Conservation (phyloP, 2,797 vertebrate species). For the Helicolenus hilgendorfi region DNA sequence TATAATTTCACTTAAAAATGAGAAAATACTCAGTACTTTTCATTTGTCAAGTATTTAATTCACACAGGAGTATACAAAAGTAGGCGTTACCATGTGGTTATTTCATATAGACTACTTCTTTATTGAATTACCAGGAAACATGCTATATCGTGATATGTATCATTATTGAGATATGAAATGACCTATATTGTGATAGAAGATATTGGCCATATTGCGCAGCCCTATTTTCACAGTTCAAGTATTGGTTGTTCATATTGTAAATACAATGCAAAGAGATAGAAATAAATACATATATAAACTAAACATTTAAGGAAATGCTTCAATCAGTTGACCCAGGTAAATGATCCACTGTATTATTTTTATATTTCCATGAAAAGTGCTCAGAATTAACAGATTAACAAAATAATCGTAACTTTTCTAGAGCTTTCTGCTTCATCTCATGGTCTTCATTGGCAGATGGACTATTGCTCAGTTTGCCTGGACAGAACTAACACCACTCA, state of each 20-base stretch:
- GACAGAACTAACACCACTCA: neutral
- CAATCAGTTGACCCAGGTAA: neutral
- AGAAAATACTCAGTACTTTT: no score
- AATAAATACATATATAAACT: slow-evolving; percentile 6
- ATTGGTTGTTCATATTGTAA: slow-evolving; percentile 11
- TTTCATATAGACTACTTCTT: no score
- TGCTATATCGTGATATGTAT: no score
- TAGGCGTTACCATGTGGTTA: no score
- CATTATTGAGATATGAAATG: no score
- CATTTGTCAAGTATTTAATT: no score
- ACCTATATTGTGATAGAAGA: no score
- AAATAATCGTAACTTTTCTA: neutral
- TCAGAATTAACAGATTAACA: neutral
- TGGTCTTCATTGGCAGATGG: neutral
- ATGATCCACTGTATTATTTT: neutral
- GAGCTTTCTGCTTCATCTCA: neutral
- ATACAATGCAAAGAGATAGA: slow-evolving; percentile 8
- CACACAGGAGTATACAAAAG: no score
- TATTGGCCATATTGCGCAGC: no score
- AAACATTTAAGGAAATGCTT: neutral
- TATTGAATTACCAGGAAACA: no score
- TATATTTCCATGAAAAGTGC: neutral
- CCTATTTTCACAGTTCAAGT: neutral
- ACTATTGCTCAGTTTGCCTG: neutral
- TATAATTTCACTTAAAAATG: no score